A percentile compares a stretch with the other conserved stretches of the same genome.
Conservation (phyloP, 1,140 invertebrate species). For the Drosophila oshimai region DNA sequence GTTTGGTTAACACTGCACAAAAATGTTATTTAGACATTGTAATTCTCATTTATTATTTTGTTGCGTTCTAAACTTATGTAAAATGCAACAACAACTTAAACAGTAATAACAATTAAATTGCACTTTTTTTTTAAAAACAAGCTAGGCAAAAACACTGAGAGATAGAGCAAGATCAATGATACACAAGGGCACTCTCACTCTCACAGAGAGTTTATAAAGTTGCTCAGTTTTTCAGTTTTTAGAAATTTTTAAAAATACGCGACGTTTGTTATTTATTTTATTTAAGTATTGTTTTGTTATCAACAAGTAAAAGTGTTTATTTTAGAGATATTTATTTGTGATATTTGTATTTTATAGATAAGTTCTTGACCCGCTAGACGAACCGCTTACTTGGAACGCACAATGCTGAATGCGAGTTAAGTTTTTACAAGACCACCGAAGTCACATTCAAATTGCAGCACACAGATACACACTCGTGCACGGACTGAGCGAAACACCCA, state of each 20-base stretch:
- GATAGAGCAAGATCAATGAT: neutral
- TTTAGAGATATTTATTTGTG: neutral
- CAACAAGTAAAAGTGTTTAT: neutral
- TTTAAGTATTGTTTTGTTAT: neutral
- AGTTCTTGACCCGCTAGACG: conserved; percentile 23
- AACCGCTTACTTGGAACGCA: conserved; percentile 49
- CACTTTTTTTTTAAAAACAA: conserved; percentile 38
- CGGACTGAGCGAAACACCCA: conserved; percentile 13
- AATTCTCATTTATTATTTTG: neutral
- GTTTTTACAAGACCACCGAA: conserved; percentile 22
- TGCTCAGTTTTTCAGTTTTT: neutral
- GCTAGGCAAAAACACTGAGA: neutral
- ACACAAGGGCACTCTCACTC: neutral
- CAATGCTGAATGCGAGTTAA: conserved; percentile 49
- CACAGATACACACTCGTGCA: conserved; percentile 1
- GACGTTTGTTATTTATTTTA: neutral
- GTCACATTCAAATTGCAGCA: conserved; percentile 30
- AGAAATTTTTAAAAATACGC: neutral
- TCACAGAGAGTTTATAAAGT: neutral
- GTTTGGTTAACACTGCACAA: neutral
- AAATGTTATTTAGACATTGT: neutral
- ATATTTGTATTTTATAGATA: neutral
- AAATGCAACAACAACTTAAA: conserved; percentile 29
- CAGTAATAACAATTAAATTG: conserved; percentile 34
- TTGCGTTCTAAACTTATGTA: conserved; percentile 41